A percentile compares a stretch with the other conserved stretches of the same genome.
phyloP scores from a whole-genome alignment of 92 coral and sea anemone species.

The Pocillopora grandis region DNA sequence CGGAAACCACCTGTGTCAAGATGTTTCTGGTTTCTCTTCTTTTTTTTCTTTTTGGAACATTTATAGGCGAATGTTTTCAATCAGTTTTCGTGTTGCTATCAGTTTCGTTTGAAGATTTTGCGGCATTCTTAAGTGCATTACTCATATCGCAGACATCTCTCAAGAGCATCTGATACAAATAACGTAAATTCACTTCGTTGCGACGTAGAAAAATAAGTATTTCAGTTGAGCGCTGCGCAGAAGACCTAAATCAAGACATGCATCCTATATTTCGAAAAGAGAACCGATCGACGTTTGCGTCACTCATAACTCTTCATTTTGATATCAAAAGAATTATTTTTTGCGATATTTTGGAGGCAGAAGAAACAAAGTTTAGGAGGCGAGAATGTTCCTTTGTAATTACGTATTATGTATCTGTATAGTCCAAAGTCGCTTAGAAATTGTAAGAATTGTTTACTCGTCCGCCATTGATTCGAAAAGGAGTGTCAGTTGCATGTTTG shows the following conservation, averaged over 20 bases:
- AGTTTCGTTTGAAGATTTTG: slow-evolving; percentile 2
- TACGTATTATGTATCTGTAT: neutral
- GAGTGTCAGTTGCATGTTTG: neutral
- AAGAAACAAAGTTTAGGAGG: neutral
- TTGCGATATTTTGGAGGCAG: no score
- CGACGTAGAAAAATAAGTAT: neutral
- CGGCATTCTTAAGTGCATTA: neutral
- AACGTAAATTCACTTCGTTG: neutral
- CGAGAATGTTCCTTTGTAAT: neutral
- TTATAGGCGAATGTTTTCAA: neutral
- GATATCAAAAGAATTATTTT: neutral
- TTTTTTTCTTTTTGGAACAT: neutral
- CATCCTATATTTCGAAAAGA: slow-evolving; percentile 14
- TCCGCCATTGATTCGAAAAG: neutral
- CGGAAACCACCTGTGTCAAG: neutral
- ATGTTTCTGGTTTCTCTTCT: neutral
- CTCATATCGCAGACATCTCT: neutral
- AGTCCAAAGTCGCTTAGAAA: neutral
- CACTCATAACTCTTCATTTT: neutral
- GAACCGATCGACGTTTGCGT: slow-evolving; percentile 1
- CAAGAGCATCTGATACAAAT: neutral
- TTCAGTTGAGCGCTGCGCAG: neutral
- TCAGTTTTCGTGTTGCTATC: neutral
- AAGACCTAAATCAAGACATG: neutral
- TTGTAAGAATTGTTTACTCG: neutral